Evolutionary conservation across 2,888 invertebrate genomes (phyloP).

Genomic region (Meandrusa payeni): DNA sequence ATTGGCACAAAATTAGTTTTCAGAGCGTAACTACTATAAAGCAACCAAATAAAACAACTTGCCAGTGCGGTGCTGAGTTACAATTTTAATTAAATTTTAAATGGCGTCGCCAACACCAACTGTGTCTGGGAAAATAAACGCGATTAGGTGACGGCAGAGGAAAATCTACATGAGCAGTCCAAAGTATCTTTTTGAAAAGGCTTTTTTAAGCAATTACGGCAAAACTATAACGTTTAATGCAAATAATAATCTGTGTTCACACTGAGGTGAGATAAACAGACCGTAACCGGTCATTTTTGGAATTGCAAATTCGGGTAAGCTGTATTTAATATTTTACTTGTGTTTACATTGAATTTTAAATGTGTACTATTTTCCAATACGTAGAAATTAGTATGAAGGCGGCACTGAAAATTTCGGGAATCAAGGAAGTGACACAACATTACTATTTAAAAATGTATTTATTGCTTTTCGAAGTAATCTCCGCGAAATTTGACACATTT

Average conservation of each 20-base stretch:
- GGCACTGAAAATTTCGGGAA: no score
- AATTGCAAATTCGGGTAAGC: background rate
- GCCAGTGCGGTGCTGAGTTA: background rate
- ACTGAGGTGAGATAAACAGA: background rate
- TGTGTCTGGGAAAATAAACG: background rate
- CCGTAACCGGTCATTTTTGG: background rate
- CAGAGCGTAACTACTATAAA: slow-evolving; percentile 19
- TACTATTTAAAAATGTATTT: no score
- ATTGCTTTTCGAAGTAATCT: no score
- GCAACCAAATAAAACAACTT: slow-evolving; percentile 7
- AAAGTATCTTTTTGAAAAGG: no score
- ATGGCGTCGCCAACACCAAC: background rate
- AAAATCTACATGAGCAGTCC: no score
- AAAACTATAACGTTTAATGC: background rate
- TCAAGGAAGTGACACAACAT: no score
- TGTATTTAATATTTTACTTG: background rate
- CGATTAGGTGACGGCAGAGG: no score
- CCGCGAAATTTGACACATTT: no score
- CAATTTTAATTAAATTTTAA: slow-evolving; percentile 10
- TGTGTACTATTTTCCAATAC: no score
- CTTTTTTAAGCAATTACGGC: no score
- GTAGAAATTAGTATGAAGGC: background rate
- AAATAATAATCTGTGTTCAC: background rate
- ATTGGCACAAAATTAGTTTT: slow-evolving; percentile 22
- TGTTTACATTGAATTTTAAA: background rate